phyloP scores from a whole-genome alignment of 2,797 vertebrate genomes.

The Sparus aurata region DNA sequence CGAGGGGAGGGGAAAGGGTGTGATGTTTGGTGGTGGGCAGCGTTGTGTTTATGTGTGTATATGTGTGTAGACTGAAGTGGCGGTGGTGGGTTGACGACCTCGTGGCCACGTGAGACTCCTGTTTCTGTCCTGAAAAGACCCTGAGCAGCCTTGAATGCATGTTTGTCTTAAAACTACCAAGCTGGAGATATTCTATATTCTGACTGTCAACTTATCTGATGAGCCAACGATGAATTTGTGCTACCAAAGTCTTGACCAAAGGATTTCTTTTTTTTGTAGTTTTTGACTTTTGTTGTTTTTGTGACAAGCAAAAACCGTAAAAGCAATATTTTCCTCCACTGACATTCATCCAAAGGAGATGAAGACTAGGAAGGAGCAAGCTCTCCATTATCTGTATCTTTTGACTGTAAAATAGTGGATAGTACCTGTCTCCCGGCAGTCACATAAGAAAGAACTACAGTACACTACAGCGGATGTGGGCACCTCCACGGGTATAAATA shows the following conservation, averaged over 20 bases:
- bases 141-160: not conserved
- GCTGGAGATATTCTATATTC: not conserved
- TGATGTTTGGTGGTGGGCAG: conserved; percentile 76
- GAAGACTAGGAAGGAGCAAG: not conserved
- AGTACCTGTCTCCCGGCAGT: no score
- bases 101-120: conserved; percentile 47
- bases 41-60: conserved; percentile 60
- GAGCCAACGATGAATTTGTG: not conserved
- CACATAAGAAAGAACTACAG: no score
- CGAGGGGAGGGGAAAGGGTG: conserved; percentile 62
- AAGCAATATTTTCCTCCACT: not conserved
- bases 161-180: not conserved
- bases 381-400: no score
- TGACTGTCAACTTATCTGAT: not conserved
- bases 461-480: no score
- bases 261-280: not conserved
- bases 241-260: no score
- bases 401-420: no score
- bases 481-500: no score
- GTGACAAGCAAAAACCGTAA: not conserved
- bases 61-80: conserved; percentile 54
- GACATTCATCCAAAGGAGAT: not conserved
- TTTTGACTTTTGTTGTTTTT: not conserved
- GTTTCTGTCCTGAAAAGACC: conserved; percentile 20
- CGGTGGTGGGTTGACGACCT: conserved; percentile 64